phyloP scores from a whole-genome alignment of 2,113 vertebrate genomes.

The Hippoglossus stenolepis region DNA sequence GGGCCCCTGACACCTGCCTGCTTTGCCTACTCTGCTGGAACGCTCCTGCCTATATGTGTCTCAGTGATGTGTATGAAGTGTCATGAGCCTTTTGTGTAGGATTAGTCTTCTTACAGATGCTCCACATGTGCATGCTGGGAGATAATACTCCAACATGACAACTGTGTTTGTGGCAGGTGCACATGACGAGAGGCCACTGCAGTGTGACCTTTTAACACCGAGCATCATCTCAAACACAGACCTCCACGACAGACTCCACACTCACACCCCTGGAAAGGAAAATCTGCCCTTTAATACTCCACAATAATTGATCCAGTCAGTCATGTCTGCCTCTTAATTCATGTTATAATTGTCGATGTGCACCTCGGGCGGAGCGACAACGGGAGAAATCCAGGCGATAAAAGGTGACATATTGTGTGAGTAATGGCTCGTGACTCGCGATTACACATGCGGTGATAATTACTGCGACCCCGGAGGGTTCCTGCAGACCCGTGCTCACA shows the following conservation, averaged over 20 bases:
- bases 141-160: conserved; percentile 38
- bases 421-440: conserved; percentile 59
- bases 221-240: conserved; percentile 27
- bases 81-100: conserved; percentile 24
- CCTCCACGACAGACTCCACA: conserved; percentile 46
- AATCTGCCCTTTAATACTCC: conserved; percentile 69
- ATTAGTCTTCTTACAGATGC: conserved; percentile 49
- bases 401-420: conserved; percentile 40
- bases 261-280: conserved; percentile 22
- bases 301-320: conserved; percentile 63
- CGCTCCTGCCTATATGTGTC: no score
- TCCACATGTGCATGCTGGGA: conserved; percentile 22
- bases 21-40: no score
- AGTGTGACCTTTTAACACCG: conserved; percentile 58
- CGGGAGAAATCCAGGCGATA: conserved; percentile 14
- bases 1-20: no score
- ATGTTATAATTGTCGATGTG: conserved; percentile 34
- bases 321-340: conserved; percentile 58
- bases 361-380: conserved; percentile 23
- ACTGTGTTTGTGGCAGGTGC: conserved; percentile 42
- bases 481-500: conserved; percentile 26
- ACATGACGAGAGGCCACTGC: conserved; percentile 39
- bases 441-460: conserved; percentile 71
- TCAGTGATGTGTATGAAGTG: no score
- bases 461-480: conserved; percentile 44